Evolutionary conservation across 2,797 vertebrate genomes (phyloP).

Genomic region (Coregonus sp.): DNA sequence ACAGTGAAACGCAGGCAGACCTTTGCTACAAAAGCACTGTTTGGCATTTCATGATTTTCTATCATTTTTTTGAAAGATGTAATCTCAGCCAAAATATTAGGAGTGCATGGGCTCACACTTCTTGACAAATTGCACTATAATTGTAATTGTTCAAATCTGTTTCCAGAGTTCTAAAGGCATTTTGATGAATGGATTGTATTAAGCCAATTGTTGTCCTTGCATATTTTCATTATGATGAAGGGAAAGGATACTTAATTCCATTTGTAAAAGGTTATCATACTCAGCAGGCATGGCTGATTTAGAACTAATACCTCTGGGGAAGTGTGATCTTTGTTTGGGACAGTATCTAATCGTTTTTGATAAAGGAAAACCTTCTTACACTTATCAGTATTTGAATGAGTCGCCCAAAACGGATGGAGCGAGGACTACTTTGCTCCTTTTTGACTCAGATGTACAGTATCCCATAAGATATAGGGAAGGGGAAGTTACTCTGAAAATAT

Average conservation of each 20-base stretch:
- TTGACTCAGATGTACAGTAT: slow-evolving; percentile 22
- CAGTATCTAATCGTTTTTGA: background rate
- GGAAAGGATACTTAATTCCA: slow-evolving; percentile 61
- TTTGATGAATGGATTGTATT: slow-evolving; percentile 73
- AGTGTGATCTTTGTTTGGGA: background rate
- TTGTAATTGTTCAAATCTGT: slow-evolving; percentile 50
- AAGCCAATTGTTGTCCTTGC: slow-evolving; percentile 65
- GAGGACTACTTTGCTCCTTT: slow-evolving; percentile 1
- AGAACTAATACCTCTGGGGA: slow-evolving; percentile 36
- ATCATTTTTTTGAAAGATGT: slow-evolving; percentile 36
- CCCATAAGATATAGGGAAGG: background rate
- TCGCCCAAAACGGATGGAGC: background rate
- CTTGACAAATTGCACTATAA: background rate
- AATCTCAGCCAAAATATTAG: slow-evolving; percentile 25
- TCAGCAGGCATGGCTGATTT: slow-evolving; percentile 60
- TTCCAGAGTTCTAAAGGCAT: slow-evolving; percentile 48
- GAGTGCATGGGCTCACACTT: slow-evolving; percentile 3
- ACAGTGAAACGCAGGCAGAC: slow-evolving; percentile 51
- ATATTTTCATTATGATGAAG: slow-evolving; percentile 80
- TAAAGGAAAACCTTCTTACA: background rate
- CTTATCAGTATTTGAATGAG: background rate
- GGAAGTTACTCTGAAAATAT: too few relatives aligned
- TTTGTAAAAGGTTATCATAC: slow-evolving; percentile 64
- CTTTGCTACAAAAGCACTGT: slow-evolving; percentile 37
- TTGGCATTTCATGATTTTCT: slow-evolving; percentile 39